Evolutionary conservation across 2,797 vertebrate genomes (phyloP), one percentile per base, ranked within the genome.

Genomic region (Anguilla pacifica): DNA sequence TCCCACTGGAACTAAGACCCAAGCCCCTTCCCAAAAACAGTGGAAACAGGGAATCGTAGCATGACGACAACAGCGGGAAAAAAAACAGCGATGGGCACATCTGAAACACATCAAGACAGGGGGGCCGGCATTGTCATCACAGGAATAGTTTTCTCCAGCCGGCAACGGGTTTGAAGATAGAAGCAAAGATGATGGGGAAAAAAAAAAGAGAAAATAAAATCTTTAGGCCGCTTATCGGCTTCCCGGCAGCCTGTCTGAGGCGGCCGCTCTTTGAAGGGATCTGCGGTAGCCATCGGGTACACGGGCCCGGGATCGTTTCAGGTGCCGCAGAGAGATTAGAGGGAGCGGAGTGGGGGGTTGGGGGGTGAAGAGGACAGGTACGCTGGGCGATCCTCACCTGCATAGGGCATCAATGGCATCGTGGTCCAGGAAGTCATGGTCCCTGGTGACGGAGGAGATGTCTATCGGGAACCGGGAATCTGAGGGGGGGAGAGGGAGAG

Each of bases 361-460:
- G 5, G 25, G 19, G 43, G 72, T 85, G 85, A 11, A 9, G 53
- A 84, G 25, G 84, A 64, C 88, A 87, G 87, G 83, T n/a, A 85
- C 86, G 91, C 31, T 31, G 4, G 10, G 6, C 15, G 10, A 43
- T 11, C n/a, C 96, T 94, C 95, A 99, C 98, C 98, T 99, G 97
- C 97, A 99, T 86, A 99, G 95, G 13, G 98, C 98, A 91, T 99
- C 98, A 85, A 98, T 99, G 83, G 98, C 98, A 89, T 99, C 98
- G 93, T 97, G 97, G 93, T 99, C 98, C 89, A 99, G 95, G 93
- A 99, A 99, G 92, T 99, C 98, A 86, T 99, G 98, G 90, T 99
- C 98, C 92, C 95, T 95, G 93, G 98, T 99, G 89, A 99, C 98
- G 59, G 97, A 96, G 57, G 96, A 92, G 85, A 99, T 98, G 92